Evolutionary conservation across 2,888 invertebrate genomes (phyloP).

Genomic region (Molanna angustata): DNA sequence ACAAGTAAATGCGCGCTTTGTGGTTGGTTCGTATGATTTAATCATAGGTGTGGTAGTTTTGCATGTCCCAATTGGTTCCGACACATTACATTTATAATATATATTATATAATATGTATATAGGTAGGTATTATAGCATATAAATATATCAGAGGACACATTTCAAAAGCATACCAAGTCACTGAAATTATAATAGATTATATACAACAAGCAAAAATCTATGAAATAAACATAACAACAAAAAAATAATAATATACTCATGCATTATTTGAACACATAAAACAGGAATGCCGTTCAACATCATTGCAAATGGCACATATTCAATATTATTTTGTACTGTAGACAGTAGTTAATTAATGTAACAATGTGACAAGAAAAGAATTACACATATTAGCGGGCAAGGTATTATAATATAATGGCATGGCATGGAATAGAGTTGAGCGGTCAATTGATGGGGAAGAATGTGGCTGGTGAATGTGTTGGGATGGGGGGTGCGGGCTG

Average conservation of each 20-base stretch:
- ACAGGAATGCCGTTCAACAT: constrained; percentile 4
- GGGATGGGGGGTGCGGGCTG: constrained; percentile 60
- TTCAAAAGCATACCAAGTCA: constrained; percentile 15
- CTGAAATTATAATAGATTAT: constrained; percentile 28
- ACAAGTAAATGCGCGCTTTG: constrained; percentile 47
- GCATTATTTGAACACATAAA: constrained; percentile 18
- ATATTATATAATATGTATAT: constrained; percentile 9
- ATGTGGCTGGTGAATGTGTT: constrained; percentile 25
- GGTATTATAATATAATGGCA: no score
- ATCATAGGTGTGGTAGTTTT: constrained; percentile 41
- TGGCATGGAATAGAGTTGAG: background rate
- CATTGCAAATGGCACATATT: constrained; percentile 11
- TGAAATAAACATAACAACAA: constrained; percentile 13
- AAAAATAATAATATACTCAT: constrained; percentile 23
- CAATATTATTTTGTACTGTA: background rate
- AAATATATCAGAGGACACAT: constrained; percentile 2
- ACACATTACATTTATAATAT: constrained; percentile 14
- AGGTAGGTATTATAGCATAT: constrained; percentile 5
- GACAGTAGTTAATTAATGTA: no score
- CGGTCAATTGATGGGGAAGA: constrained; percentile 37
- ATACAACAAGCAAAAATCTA: constrained; percentile 25
- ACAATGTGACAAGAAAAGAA: no score
- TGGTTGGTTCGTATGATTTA: constrained; percentile 54
- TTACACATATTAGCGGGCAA: no score
- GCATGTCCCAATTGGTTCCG: constrained; percentile 58